Percentiles rank a stretch among this genome's conserved stretches.
Conservation (phyloP, 1,140 invertebrate genomes). For the Camponotus pennsylvanicus region DNA sequence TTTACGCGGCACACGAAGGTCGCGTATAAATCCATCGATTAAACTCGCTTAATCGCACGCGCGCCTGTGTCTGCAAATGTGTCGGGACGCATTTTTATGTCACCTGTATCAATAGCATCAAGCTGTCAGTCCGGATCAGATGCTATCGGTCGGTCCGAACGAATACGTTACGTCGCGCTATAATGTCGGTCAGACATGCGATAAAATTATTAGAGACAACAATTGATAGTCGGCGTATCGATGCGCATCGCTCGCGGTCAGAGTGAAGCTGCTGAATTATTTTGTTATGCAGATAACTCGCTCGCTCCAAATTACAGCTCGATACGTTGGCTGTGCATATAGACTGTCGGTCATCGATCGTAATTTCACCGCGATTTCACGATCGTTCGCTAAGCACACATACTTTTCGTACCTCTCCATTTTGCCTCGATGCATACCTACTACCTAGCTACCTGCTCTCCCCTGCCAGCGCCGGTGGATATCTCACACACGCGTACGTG, state of each 20-base stretch:
- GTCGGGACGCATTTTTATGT: background rate
- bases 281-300: slow-evolving; percentile 26
- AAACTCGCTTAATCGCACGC: background rate
- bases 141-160: background rate
- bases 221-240: slow-evolving; percentile 38
- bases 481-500: slow-evolving; percentile 63
- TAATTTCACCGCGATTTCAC: slow-evolving; percentile 40
- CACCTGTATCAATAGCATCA: slow-evolving; percentile 56
- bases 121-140: slow-evolving; percentile 22
- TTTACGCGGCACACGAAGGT: slow-evolving; percentile 36
- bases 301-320: slow-evolving; percentile 26
- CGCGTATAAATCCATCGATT: slow-evolving; percentile 45
- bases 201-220: slow-evolving; percentile 47
- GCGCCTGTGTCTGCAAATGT: background rate
- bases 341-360: slow-evolving; percentile 13
- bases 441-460: background rate
- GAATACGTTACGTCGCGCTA: background rate
- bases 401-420: slow-evolving; percentile 62
- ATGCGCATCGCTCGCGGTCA: background rate
- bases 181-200: slow-evolving; percentile 11
- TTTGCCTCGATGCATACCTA: slow-evolving; percentile 21
- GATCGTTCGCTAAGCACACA: slow-evolving; percentile 58
- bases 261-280: slow-evolving; percentile 35
- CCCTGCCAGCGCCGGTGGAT: background rate
- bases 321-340: slow-evolving; percentile 53